These are phyloP conservation scores for Spinus pinus DNA, from an alignment of 2,797 vertebrate species.

Conservation along the genomic window DNA sequence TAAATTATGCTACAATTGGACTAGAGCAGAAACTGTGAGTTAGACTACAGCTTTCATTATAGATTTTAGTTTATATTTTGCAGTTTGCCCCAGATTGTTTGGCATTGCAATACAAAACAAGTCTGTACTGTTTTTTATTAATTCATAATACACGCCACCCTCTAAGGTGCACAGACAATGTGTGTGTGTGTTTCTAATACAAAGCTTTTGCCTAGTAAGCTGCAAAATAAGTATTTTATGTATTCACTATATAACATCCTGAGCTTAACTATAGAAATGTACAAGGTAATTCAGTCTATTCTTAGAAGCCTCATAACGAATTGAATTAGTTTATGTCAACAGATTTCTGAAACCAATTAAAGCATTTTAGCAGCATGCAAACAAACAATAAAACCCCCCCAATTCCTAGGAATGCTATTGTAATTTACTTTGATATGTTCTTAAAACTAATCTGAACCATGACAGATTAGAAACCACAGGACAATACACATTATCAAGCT, in stretches of 20 bases:
- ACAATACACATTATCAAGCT: slow-evolving; percentile 22
- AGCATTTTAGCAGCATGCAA: background rate
- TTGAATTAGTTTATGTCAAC: slow-evolving; percentile 8
- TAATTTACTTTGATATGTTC: slow-evolving; percentile 36
- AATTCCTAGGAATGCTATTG: background rate
- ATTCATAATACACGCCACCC: background rate
- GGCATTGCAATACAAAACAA: background rate
- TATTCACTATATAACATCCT: background rate
- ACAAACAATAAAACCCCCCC: background rate
- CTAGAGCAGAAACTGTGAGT: background rate
- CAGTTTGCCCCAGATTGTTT: background rate
- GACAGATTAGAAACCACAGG: slow-evolving; percentile 24
- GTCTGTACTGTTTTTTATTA: background rate
- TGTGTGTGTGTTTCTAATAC: background rate
- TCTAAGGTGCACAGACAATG: background rate
- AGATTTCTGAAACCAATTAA: slow-evolving; percentile 35
- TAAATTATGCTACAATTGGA: background rate
- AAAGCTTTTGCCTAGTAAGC: background rate
- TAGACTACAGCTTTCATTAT: background rate
- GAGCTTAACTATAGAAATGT: background rate
- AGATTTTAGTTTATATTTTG: slow-evolving; percentile 1
- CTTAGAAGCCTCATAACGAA: background rate
- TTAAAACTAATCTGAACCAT: slow-evolving; percentile 31
- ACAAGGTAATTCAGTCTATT: slow-evolving; percentile 11
- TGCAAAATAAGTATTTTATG: background rate